These are phyloP conservation scores for Agapornis roseicollis DNA, from an alignment of 2,113 vertebrate species.

Conservation along the genomic window DNA sequence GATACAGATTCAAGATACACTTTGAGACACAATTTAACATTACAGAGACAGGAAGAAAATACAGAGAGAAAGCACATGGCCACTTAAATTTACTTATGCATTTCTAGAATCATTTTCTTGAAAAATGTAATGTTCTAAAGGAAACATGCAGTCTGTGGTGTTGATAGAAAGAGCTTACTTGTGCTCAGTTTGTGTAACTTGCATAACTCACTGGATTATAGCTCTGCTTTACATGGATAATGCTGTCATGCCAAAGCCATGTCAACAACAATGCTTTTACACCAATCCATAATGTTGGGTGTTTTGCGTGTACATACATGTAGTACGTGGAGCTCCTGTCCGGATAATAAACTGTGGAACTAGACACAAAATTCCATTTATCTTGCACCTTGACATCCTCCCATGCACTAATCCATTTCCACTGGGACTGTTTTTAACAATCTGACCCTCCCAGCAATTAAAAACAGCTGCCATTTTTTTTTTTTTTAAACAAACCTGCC, in stretches of 20 bases:
- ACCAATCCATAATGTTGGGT: rapidly evolving
- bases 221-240: background rate
- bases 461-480: constrained; percentile 54
- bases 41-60: background rate
- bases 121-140: background rate
- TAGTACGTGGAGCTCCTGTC: background rate
- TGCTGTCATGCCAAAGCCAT: background rate
- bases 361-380: background rate
- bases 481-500: constrained; percentile 54
- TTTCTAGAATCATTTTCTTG: constrained; percentile 3
- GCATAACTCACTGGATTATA: background rate
- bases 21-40: background rate
- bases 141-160: background rate
- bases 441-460: constrained; percentile 60
- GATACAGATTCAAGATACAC: background rate
- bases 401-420: constrained; percentile 38
- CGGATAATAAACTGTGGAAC: background rate
- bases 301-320: background rate
- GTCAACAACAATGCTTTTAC: background rate
- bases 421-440: constrained; percentile 43
- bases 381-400: constrained; percentile 47
- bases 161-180: background rate
- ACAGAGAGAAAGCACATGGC: background rate
- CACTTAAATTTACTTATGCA: background rate
- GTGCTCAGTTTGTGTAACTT: background rate